Percentiles rank a stretch among this genome's conserved stretches.
phyloP scores from a whole-genome alignment of 1,140 invertebrate species.

The Cotesia vestalis region DNA sequence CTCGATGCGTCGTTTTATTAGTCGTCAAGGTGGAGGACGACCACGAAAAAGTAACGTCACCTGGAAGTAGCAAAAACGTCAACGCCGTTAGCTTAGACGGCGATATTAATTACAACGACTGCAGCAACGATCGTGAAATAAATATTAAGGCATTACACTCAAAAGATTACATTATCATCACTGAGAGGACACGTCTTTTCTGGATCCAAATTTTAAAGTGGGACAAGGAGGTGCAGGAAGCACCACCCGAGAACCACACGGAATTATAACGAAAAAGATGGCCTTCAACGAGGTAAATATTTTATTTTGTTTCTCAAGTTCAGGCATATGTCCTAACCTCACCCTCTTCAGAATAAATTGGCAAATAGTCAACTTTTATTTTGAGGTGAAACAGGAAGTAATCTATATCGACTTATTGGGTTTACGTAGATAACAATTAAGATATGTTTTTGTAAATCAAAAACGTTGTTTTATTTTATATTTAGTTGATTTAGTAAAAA shows the following conservation, averaged over 20 bases:
- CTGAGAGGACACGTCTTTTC: not conserved
- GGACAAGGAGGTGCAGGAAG: constrained; percentile 62
- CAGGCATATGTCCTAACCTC: constrained; percentile 47
- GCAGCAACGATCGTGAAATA: constrained; percentile 15
- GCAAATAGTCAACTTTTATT: constrained; percentile 50
- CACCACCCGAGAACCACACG: constrained; percentile 54
- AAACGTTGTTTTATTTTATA: no score
- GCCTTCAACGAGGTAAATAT: constrained; percentile 64
- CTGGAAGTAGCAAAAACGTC: constrained; percentile 35
- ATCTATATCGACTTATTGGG: not conserved
- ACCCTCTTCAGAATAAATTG: constrained; percentile 51
- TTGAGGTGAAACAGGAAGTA: not conserved
- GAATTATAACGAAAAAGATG: constrained; percentile 64
- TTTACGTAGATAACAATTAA: no score
- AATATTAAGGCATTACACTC: not conserved
- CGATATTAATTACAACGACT: constrained; percentile 19
- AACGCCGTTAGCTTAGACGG: constrained; percentile 20
- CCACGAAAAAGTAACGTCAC: constrained; percentile 27
- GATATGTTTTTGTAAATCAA: no score
- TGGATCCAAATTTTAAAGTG: constrained; percentile 42
- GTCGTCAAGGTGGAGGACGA: constrained; percentile 41
- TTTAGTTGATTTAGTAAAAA: no score
- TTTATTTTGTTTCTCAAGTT: constrained; percentile 15
- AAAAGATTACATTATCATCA: not conserved
- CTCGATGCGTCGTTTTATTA: constrained; percentile 48